These are phyloP conservation scores for Progne subis DNA, from an alignment of 2,113 vertebrate genomes.

Conservation along the genomic window DNA sequence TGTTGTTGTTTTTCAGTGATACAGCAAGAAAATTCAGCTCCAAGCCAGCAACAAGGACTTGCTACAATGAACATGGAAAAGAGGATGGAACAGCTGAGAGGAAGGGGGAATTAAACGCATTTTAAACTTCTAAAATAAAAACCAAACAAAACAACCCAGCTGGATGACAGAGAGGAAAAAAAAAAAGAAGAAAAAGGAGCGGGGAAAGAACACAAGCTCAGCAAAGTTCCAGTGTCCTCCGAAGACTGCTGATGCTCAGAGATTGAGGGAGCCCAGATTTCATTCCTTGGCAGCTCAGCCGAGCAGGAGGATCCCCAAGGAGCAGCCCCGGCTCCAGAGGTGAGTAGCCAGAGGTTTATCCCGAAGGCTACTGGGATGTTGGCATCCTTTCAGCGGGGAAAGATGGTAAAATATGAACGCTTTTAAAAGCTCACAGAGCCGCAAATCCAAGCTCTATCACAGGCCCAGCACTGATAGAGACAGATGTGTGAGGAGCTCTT, in stretches of 20 bases:
- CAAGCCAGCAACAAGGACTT: not conserved
- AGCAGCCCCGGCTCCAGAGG: constrained; percentile 9
- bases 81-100: not conserved
- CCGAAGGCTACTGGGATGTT: constrained; percentile 18
- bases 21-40: not conserved
- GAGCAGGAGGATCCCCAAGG: constrained; percentile 14
- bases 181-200: not conserved
- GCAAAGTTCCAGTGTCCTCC: constrained; percentile 12
- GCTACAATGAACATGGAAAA: not conserved
- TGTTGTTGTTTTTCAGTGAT: not conserved
- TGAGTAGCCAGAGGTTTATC: constrained; percentile 49
- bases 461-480: constrained; percentile 31
- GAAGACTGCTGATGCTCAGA: constrained; percentile 47
- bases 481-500: constrained; percentile 28
- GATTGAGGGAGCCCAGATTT: constrained; percentile 56
- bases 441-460: not conserved
- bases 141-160: not conserved
- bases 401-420: constrained; percentile 12
- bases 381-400: not conserved
- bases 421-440: not conserved
- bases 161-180: not conserved
- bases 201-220: not conserved
- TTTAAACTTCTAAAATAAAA: not conserved
- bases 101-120: not conserved
- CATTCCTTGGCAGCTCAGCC: constrained; percentile 32